phyloP scores from a whole-genome alignment of 2,888 invertebrate genomes.

The Agrochola macilenta region DNA sequence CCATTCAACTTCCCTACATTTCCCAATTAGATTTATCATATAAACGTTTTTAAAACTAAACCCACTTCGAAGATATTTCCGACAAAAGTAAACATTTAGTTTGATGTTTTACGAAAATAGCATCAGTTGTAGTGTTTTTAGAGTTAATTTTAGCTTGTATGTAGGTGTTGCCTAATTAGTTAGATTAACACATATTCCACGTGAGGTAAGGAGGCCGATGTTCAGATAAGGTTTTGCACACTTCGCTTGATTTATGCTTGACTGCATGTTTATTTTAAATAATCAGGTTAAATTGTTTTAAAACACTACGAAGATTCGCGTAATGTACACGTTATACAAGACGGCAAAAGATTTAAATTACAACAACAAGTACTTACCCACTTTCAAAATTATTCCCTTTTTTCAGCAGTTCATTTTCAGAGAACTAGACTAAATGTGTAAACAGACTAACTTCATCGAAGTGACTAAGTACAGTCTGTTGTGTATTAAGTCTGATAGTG shows the following conservation, averaged over 20 bases:
- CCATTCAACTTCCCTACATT: slow-evolving; percentile 26
- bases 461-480: neutral
- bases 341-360: neutral
- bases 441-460: neutral
- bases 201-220: slow-evolving; percentile 63
- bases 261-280: slow-evolving; percentile 54
- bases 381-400: neutral
- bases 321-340: slow-evolving; percentile 15
- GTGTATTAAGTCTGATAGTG: neutral
- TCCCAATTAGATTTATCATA: slow-evolving; percentile 36
- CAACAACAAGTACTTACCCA: neutral
- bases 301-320: slow-evolving; percentile 10
- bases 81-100: slow-evolving; percentile 36
- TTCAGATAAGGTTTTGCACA: slow-evolving; percentile 63
- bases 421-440: neutral
- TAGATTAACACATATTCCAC: slow-evolving; percentile 57
- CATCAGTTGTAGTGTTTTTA: slow-evolving; percentile 14
- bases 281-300: slow-evolving; percentile 50
- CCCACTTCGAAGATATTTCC: slow-evolving; percentile 42
- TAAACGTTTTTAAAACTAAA: slow-evolving; percentile 45
- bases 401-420: neutral
- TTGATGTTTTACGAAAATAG: slow-evolving; percentile 43
- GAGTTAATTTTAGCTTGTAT: slow-evolving; percentile 51
- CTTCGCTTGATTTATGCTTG: slow-evolving; percentile 61
- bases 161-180: slow-evolving; percentile 56